Evolutionary conservation across 2,113 vertebrate species (phyloP), one percentile per base, ranked within the genome.

Genomic region (Malurus melanocephalus): DNA sequence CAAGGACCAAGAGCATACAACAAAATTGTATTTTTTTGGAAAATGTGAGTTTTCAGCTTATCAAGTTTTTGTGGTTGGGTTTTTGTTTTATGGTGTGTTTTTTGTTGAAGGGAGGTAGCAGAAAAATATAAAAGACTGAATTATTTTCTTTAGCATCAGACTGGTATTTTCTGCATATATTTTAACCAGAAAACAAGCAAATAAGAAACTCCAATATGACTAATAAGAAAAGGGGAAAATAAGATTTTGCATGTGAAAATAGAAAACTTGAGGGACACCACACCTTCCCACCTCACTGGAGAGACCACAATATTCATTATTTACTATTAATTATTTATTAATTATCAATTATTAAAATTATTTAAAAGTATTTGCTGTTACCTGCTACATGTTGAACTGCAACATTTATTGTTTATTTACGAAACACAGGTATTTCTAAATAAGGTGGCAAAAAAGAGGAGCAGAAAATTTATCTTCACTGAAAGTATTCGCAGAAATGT

Each of bases 21-120:
- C 0, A 0, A 67, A 49, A 49, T 13, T n/a, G n/a, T n/a, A n/a
- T n/a, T n/a, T n/a, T n/a, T n/a, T 10, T 48, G 30, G 33, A 60
- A 42, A 42, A 49, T 9, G 10, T 16, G 8, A 24, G 9, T 45
- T 71, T 45, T 64, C n/a, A 57, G 9, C 13, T 61, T 49, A 14
- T 49, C 53, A 49, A 15, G 13, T 3, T 61, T 74, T n/a, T 38
- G 13, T 68, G 20, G 9, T 30, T 43, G 26, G 3, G 4, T 24
- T 73, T 52, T 42, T 11, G 1, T 10, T 56, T 77, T 45, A n/a
- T 15, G 27, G 1, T 43, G 45, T 1, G 9, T 43, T n/a, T 80
- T 78, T 66, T 32, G 6, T 55, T 40, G 18, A 49, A 35, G 4
- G 13, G 22, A 48, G 6, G 26, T 23, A 59, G 22, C 22, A 65